Evolutionary conservation across 2,888 invertebrate genomes (phyloP), one percentile per base, ranked within the genome.

Genomic region (Amiota mariae): DNA sequence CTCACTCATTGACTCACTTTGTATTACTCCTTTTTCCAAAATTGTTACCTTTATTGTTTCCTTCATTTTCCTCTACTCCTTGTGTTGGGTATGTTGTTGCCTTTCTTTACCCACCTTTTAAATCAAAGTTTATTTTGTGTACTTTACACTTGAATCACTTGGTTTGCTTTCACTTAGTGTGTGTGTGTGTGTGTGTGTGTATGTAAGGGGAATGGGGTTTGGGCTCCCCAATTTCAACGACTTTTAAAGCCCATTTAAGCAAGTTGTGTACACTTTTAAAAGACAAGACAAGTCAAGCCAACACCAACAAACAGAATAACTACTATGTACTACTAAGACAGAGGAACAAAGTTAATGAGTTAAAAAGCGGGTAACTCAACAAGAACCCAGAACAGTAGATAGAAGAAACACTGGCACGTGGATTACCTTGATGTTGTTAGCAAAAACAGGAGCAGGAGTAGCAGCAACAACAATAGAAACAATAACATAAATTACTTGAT

Each of bases 401-500:
- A 36, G 36, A 36, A 36, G 36, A 36, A 3, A 49, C 18, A 54
- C n/a, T 13, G 80, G 81, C 85, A 81, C 82, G 82, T 82, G 83
- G 85, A 85, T 83, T 81, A 81, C 63, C 18, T 51, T 49, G 49
- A 49, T 75, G 49, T 81, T 84, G 54, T 54, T 10, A 64, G 64
- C 54, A 80, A 82, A 10, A 15, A 15, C 57, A 15, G 57, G 8
- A 11, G 8, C 11, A 18, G 57, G 57, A 11, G 57, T 20, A 59
- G 18, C 20, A 11, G 9, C 80, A 81, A 82, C 80, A 77, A 81
- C 81, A 84, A n/a, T n/a, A n/a, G n/a, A n/a, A 11, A 15, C 80
- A 81, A 82, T 81, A 77, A 81, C 81, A 84, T 84, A 85, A 84
- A 84, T 84, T 84, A 84, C 84, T 81, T 83, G 83, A 85, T 84